Evolutionary conservation across 2,797 vertebrate genomes (phyloP).

Genomic region (Perdix hodgsoniae): DNA sequence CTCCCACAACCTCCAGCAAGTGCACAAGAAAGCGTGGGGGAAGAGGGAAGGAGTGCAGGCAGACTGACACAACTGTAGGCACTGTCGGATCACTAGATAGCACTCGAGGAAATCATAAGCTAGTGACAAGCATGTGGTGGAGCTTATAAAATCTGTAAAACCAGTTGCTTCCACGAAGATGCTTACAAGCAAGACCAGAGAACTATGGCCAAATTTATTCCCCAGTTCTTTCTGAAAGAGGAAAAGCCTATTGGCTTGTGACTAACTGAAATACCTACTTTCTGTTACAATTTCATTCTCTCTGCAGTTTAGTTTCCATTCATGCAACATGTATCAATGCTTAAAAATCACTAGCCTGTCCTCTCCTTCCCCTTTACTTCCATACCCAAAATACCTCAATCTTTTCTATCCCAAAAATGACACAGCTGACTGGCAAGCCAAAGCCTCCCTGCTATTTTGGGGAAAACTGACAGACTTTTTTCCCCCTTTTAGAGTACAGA

Average conservation of each 20-base stretch:
- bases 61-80: not conserved
- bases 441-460: conserved; percentile 41
- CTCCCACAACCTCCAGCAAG: not conserved
- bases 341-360: conserved; percentile 20
- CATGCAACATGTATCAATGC: not conserved
- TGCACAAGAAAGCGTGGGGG: not conserved
- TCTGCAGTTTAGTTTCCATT: conserved; percentile 26
- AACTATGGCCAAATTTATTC: conserved; percentile 39
- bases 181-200: conserved; percentile 5
- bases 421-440: conserved; percentile 25
- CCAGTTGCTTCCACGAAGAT: conserved; percentile 10
- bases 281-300: not conserved
- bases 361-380: conserved; percentile 49
- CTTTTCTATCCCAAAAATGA: conserved; percentile 3
- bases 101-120: conserved; percentile 22
- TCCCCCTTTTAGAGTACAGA: not conserved
- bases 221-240: not conserved
- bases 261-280: conserved; percentile 15
- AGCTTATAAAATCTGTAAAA: not conserved
- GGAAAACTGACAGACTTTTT: not conserved
- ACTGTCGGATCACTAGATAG: not conserved
- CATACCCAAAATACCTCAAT: conserved; percentile 38
- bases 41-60: not conserved
- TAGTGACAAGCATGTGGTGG: not conserved
- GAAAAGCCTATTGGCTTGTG: conserved; percentile 16